Evolutionary conservation across 2,888 invertebrate species (phyloP), one percentile per base, ranked within the genome.

Genomic region (Achlya flavicornis): DNA sequence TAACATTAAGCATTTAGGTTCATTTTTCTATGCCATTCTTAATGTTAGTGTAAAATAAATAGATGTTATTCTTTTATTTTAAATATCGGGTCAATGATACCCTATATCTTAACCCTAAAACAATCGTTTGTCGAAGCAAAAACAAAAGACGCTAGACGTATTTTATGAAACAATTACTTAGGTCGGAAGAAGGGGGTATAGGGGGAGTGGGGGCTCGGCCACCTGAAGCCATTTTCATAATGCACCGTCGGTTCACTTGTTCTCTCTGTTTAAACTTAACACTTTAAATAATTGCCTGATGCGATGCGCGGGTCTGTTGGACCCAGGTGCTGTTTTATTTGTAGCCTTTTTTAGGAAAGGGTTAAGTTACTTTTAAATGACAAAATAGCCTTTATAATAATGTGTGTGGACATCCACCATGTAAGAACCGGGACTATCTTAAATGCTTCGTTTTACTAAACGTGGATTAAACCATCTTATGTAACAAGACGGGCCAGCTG

Each of bases 201-300:
- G 73, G 63, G 61, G 58, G 64, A n/a, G 71, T 72, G 63, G 69
- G 74, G 65, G 70, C 3, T 10, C 10, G 53, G 53, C 53, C 53
- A 53, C 72, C 75, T 77, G 75, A 72, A 82, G 84, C 89, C 84
- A 90, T 90, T 91, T 89, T 87, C 89, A 90, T 91, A 91, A 90
- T 90, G 90, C 90, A 89, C 86, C 66, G 67, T 65, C 79, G 73
- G 77, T 74, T 77, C 77, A 75, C 76, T 81, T 80, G 75, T 78
- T 79, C 76, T 46, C 46, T n/a, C 72, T 72, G 70, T 75, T 77
- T 83, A 87, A 89, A 90, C 84, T 90, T 89, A 86, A 88, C 87
- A 89, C 90, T 90, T 88, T 87, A 89, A 90, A 90, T 89, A 88
- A 90, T 90, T 88, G 88, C 77, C 79, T 8, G n/a, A 35, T 35